Conservation (phyloP, 2,888 invertebrate species). For the Catocala nupta region DNA sequence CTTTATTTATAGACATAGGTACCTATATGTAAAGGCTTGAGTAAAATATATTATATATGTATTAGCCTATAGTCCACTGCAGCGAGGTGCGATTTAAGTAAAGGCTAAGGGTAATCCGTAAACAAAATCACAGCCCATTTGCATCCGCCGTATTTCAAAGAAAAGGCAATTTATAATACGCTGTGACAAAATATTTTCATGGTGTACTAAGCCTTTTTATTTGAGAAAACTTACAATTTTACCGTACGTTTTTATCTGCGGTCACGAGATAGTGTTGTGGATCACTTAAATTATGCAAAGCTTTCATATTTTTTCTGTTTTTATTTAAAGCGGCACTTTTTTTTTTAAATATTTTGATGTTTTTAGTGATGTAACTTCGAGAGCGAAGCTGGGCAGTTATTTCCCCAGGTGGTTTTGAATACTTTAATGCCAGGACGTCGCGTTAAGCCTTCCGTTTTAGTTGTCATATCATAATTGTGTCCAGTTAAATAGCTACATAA, state of each 20-base stretch:
- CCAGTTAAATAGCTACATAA: background rate
- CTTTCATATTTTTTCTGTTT: background rate
- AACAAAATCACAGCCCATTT: background rate
- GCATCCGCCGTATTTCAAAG: background rate
- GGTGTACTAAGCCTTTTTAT: background rate
- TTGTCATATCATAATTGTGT: slow-evolving; percentile 1
- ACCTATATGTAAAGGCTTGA: no score
- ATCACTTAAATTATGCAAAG: slow-evolving; percentile 1
- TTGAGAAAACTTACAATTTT: background rate
- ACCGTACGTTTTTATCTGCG: slow-evolving; percentile 10
- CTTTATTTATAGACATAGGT: no score
- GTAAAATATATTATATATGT: no score
- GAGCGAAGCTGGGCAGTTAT: background rate
- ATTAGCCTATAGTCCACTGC: no score
- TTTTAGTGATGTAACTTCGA: background rate
- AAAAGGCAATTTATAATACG: background rate
- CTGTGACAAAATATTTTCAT: background rate
- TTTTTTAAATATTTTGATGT: background rate
- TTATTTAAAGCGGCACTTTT: background rate
- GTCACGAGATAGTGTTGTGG: slow-evolving; percentile 10
- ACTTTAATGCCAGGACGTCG: background rate
- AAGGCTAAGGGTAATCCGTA: background rate
- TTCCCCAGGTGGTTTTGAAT: background rate
- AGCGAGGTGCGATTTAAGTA: background rate
- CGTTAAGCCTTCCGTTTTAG: background rate